A percentile compares a stretch with the other conserved stretches of the same genome.
Conservation (phyloP, 2,888 invertebrate genomes). For the Cephus pulcher region DNA sequence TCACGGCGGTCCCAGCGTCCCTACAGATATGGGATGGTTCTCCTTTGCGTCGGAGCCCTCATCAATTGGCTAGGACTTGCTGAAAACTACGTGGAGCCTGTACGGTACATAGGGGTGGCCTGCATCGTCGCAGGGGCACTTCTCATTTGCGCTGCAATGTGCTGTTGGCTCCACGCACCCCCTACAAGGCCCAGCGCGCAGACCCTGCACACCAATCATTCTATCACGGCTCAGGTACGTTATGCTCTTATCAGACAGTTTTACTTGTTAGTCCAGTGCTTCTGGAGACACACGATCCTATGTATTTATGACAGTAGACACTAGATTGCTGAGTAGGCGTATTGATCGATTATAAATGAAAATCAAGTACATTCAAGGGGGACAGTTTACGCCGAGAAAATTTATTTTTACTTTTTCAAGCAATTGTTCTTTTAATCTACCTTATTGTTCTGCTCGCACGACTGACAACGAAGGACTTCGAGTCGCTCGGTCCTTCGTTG, state of each 20-base stretch:
- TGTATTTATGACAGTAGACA: no score
- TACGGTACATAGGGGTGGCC: slow-evolving; percentile 79
- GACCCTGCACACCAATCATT: slow-evolving; percentile 51
- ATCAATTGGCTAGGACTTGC: slow-evolving; percentile 82
- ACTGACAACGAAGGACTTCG: no score
- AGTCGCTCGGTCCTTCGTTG: no score
- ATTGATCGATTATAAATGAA: no score
- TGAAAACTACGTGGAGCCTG: slow-evolving; percentile 79
- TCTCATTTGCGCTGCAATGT: slow-evolving; percentile 80
- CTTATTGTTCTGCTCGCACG: no score
- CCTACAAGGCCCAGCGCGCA: slow-evolving; percentile 55
- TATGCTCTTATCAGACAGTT: not conserved
- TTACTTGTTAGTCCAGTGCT: not conserved
- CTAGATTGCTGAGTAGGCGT: no score
- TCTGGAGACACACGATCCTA: not conserved
- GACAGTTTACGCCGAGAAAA: no score
- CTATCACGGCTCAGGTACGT: slow-evolving; percentile 61
- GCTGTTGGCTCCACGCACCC: slow-evolving; percentile 75
- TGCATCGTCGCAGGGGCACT: slow-evolving; percentile 80
- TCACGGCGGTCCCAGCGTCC: slow-evolving; percentile 77
- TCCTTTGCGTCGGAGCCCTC: slow-evolving; percentile 78
- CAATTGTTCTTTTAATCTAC: no score
- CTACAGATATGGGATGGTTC: slow-evolving; percentile 80
- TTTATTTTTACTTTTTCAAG: no score
- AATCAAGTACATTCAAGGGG: no score